Evolutionary conservation across 2,888 invertebrate genomes (phyloP).

Genomic region (Meteorus colon): DNA sequence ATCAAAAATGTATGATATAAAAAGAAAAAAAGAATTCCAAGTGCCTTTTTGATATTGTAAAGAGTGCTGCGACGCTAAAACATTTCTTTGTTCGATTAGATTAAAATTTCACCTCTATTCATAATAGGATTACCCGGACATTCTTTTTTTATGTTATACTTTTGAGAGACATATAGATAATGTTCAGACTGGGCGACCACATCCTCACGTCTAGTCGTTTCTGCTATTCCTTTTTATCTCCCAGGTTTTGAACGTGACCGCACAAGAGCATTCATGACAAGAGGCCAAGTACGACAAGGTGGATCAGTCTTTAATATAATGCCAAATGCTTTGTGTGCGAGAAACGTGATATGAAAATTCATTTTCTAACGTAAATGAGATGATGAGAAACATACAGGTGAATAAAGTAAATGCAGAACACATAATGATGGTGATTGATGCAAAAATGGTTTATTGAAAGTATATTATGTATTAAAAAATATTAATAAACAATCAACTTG

Average conservation of each 20-base stretch:
- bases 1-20: too few species aligned
- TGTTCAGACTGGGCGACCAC: constrained; percentile 4
- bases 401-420: background rate
- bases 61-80: too few species aligned
- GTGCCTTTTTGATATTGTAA: too few species aligned
- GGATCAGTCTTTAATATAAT: constrained; percentile 12
- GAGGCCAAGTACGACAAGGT: constrained; percentile 16
- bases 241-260: background rate
- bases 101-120: background rate
- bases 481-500: background rate
- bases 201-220: constrained; percentile 10
- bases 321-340: constrained; percentile 1
- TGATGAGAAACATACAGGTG: background rate
- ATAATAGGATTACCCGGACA: background rate
- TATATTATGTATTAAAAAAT: background rate
- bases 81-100: background rate
- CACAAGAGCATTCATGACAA: constrained; percentile 10
- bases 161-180: background rate
- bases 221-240: constrained; percentile 8
- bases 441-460: background rate
- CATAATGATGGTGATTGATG: background rate
- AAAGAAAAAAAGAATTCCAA: background rate
- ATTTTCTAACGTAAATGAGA: background rate
- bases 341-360: constrained; percentile 11
- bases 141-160: constrained; percentile 1